Percentiles rank a stretch among this genome's conserved stretches.
These are phyloP conservation scores for Drosophila antonietae DNA, from an alignment of 2,888 invertebrate genomes.

Conservation along the genomic window DNA sequence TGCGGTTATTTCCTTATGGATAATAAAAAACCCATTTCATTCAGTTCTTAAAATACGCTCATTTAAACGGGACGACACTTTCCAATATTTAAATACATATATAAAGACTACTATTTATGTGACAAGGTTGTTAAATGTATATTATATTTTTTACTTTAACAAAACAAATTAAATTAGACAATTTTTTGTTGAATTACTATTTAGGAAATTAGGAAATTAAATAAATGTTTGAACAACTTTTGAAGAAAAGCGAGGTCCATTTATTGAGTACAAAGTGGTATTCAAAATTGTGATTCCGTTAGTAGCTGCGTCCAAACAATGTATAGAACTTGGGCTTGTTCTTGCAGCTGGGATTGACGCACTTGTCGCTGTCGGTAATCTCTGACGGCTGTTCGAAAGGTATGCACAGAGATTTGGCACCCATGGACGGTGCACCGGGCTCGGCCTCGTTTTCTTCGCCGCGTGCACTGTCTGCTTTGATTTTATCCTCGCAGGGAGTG, in stretches of 20 bases:
- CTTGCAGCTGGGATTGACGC: constrained; percentile 94
- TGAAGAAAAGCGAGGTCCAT: constrained; percentile 26
- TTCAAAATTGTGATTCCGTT: constrained; percentile 72
- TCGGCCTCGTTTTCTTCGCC: constrained; percentile 86
- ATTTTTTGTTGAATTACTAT: constrained; percentile 3
- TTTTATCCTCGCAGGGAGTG: constrained; percentile 94
- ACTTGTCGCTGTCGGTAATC: constrained; percentile 88
- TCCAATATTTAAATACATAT: neutral
- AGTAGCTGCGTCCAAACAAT: constrained; percentile 98
- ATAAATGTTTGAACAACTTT: constrained; percentile 30
- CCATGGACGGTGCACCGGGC: constrained; percentile 97
- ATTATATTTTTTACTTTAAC: constrained; percentile 4
- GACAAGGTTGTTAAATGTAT: constrained; percentile 10
- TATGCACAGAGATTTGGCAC: constrained; percentile 99
- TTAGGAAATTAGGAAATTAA: constrained; percentile 13
- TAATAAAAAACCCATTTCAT: neutral
- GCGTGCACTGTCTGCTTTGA: constrained; percentile 96
- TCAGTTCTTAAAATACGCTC: neutral
- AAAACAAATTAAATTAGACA: constrained; percentile 15
- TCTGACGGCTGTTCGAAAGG: constrained; percentile 94
- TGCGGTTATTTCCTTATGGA: neutral
- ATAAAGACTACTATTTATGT: neutral
- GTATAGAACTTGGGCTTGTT: constrained; percentile 93
- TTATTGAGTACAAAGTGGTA: constrained; percentile 11
- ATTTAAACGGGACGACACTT: neutral